Base-by-base conservation (phyloP, 2,888 invertebrate genomes). In the Caenorhabditis sp. region DNA sequence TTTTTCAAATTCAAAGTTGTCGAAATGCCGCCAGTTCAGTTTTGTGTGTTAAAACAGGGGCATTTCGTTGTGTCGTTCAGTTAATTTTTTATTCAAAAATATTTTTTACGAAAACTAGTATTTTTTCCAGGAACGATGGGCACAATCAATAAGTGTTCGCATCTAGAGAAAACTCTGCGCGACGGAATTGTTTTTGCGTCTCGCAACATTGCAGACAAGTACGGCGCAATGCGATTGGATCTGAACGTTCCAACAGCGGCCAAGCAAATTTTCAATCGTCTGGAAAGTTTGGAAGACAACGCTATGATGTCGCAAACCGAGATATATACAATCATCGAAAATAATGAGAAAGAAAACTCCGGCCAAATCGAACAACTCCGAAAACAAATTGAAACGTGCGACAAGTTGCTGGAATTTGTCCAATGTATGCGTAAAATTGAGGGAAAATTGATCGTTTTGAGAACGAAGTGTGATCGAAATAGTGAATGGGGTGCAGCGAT, bases 401-500 rank as follows among this genome's bases (percentile, higher is more conserved):
- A 4, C 14, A 24, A 49, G 23, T 59, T 49, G 23, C n/a, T 58
- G 21, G 24, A 31, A 36, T 21, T 21, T 19, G 12, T 36, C 21
- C 6, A 37, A 23, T 17, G 5, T 67, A 69, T 74, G 74, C 69
- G 66, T 53, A 36, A 65, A 26, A 58, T 74, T 12, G 74, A 74
- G 43, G 60, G 69, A 23, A 69, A 74, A 17, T 21, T 74, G 53
- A 61, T 69, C 1, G 66, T 69, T 36, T 61, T 74, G 63, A 31
- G 74, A 55, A 58, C 67, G 31, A 66, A 68, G 31, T 62, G 59
- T 10, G 55, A 17, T 4, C 68, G 50, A 17, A 51, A 61, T 1
- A 65, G 68, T 17, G 68, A 65, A 12, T 73, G 73, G 73, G 73
- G 73, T 58, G 64, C 50, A 27, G 64, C 73, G 0, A 65, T 73